Evolutionary conservation across 2,888 invertebrate species (phyloP).

Genomic region (Byasa hedistus): DNA sequence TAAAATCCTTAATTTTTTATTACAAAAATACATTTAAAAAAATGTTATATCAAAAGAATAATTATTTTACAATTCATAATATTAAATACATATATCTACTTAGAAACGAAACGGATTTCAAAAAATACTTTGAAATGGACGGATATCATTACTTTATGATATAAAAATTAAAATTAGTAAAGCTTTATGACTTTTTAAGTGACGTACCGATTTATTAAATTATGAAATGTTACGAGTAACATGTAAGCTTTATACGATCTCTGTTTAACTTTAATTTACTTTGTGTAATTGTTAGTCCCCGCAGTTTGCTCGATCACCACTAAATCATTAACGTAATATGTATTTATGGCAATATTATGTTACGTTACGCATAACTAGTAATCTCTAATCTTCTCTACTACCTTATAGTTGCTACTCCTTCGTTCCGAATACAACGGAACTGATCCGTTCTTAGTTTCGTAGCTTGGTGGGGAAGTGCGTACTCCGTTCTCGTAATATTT

Average conservation of each 20-base stretch:
- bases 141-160: conserved; percentile 39
- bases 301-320: conserved; percentile 54
- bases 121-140: conserved; percentile 33
- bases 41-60: conserved; percentile 51
- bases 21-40: conserved; percentile 41
- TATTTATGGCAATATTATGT: conserved; percentile 32
- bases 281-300: conserved; percentile 50
- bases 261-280: conserved; percentile 42
- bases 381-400: conserved; percentile 73
- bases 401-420: conserved; percentile 72
- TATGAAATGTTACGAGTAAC: conserved; percentile 54
- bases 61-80: conserved; percentile 50
- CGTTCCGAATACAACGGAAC: conserved; percentile 62
- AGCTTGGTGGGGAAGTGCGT: conserved; percentile 57
- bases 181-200: conserved; percentile 77
- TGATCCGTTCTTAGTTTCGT: conserved; percentile 61
- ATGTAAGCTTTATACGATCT: conserved; percentile 41
- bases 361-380: conserved; percentile 54
- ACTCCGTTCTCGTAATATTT: conserved; percentile 80
- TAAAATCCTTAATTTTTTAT: conserved; percentile 38
- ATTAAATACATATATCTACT: conserved; percentile 36
- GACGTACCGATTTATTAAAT: conserved; percentile 57
- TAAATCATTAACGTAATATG: conserved; percentile 24
- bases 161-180: conserved; percentile 68
- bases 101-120: conserved; percentile 40